Evolutionary conservation across 2,113 vertebrate genomes (phyloP).

Genomic region (Corvus moneduloides): DNA sequence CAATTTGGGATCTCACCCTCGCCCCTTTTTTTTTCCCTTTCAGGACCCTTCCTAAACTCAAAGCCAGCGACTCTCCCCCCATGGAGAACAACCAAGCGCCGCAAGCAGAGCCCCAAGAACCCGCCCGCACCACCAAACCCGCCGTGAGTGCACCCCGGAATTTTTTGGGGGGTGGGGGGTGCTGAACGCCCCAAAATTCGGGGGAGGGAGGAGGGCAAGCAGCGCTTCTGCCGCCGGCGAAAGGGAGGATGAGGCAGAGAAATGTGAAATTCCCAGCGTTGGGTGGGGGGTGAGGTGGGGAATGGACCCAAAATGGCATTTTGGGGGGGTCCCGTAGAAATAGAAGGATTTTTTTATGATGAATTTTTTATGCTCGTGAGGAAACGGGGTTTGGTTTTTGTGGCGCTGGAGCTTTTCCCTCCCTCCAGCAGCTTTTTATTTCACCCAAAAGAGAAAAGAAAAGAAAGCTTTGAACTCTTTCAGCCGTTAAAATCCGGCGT

Average conservation of each 20-base stretch:
- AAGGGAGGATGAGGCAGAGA: background rate
- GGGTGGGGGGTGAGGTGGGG: background rate
- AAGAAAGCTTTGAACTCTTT: background rate
- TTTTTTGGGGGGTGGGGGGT: background rate
- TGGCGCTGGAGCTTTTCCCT: background rate
- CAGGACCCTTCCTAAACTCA: background rate
- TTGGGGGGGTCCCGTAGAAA: background rate
- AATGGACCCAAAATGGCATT: background rate
- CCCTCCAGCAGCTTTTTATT: background rate
- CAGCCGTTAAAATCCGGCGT: background rate
- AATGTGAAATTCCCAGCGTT: background rate
- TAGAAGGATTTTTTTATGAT: background rate
- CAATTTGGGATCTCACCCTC: background rate
- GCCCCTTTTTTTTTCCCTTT: too few species aligned
- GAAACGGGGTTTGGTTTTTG: background rate
- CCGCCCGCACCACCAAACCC: background rate
- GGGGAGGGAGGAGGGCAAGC: background rate
- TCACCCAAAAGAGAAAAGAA: background rate
- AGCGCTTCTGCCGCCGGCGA: background rate
- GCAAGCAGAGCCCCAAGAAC: background rate
- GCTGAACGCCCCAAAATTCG: background rate
- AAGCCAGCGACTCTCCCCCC: background rate
- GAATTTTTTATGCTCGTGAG: background rate
- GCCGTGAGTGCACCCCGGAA: background rate
- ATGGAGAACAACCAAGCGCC: background rate